These are phyloP conservation scores for Platygyra sinensis DNA, from an alignment of 64 coral and sea anemone genomes.

Conservation along the genomic window DNA sequence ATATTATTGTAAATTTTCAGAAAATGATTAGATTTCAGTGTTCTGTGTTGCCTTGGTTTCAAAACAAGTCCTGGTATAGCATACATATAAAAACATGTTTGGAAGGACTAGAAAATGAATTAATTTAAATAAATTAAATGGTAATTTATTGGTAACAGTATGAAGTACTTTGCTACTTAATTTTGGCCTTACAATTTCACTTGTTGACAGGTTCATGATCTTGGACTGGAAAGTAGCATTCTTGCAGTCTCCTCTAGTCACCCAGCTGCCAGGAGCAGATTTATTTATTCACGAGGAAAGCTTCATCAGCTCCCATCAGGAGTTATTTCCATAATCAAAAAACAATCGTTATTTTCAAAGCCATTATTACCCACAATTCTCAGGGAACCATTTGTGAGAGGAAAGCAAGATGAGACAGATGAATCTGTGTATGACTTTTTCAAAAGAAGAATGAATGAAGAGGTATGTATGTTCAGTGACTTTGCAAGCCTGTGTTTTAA, in stretches of 20 bases:
- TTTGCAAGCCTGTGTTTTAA: background rate
- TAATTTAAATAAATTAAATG: no score
- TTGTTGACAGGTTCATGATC: constrained; percentile 67
- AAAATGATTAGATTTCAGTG: no score
- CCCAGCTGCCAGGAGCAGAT: constrained; percentile 84
- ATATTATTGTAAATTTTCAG: no score
- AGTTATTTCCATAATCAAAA: constrained; percentile 72
- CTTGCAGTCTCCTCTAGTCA: constrained; percentile 75
- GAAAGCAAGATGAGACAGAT: constrained; percentile 61
- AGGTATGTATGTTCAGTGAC: constrained; percentile 49
- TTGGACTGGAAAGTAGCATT: constrained; percentile 75
- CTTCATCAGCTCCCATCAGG: constrained; percentile 89
- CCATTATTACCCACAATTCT: constrained; percentile 67
- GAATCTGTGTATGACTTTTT: constrained; percentile 92
- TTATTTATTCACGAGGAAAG: constrained; percentile 75
- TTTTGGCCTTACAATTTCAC: no score
- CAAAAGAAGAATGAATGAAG: constrained; percentile 78
- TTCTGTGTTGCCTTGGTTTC: no score
- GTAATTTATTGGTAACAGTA: no score
- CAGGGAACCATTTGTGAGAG: constrained; percentile 78
- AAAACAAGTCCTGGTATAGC: no score
- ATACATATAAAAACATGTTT: no score
- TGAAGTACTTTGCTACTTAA: no score
- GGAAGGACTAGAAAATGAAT: no score
- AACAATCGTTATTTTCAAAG: constrained; percentile 79